phyloP scores from a whole-genome alignment of 2,113 vertebrate species.

The Guaruba guarouba region DNA sequence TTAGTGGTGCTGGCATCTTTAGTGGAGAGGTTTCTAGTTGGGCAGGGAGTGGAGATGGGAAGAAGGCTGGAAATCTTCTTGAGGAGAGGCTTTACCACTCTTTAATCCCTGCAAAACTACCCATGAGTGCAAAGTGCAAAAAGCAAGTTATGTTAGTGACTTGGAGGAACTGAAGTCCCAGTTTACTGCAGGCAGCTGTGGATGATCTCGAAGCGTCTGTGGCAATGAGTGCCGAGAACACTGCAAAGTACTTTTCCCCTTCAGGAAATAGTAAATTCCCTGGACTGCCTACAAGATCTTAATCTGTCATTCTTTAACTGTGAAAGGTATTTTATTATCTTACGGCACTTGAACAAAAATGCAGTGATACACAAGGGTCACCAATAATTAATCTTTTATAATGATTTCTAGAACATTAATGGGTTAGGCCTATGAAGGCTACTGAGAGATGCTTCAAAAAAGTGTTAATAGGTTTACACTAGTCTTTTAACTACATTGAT shows the following conservation, averaged over 20 bases:
- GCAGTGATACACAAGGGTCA: not conserved
- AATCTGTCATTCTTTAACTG: not conserved
- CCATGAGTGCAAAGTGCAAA: not conserved
- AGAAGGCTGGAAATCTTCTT: not conserved
- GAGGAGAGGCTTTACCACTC: not conserved
- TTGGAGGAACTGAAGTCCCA: not conserved
- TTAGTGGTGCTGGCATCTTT: not conserved
- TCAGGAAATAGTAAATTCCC: not conserved
- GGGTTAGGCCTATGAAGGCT: not conserved
- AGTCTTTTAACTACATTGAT: not conserved
- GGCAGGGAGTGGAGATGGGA: not conserved
- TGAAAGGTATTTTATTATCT: not conserved
- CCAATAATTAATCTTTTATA: not conserved
- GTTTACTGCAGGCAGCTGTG: not conserved
- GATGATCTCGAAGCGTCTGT: not conserved
- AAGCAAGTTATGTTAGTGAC: not conserved
- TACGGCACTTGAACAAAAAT: not conserved
- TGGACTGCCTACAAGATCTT: not conserved
- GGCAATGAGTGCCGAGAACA: not conserved
- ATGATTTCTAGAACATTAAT: not conserved
- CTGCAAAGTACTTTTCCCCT: not conserved
- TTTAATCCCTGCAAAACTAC: not conserved
- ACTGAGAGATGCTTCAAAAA: not conserved
- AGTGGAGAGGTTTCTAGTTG: not conserved
- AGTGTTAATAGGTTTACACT: not conserved